Base-by-base conservation (phyloP, 2,888 invertebrate genomes). In the Lasioglossum morio region DNA sequence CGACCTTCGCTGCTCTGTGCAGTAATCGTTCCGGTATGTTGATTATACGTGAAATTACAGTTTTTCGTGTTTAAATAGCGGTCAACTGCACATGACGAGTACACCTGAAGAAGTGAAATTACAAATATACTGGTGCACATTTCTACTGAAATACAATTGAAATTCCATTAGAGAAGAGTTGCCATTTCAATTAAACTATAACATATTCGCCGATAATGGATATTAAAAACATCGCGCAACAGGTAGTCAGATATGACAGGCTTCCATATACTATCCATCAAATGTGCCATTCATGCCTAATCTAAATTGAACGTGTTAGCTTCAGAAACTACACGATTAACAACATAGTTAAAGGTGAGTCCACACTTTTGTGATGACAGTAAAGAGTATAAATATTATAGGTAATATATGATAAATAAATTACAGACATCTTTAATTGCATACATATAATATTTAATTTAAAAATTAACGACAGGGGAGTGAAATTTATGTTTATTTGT, bases 241-340 rank as follows among this genome's bases (percentile, higher is more conserved):
- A 66, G 37, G 72, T 34, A 46, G n/a, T 43, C 19, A 43, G 27
- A 43, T 4, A 46, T 53, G 4, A 53, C 30, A 78, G 43, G 19
- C 40, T n/a, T 73, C 53, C 40, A 48, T 69, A 46, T 66, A 16
- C 8, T 19, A 69, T 37, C 66, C 66, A 69, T 37, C 66, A 69
- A 69, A 69, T 37, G 66, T 69, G 34, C 10, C 34, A 37, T 69
- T 69, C 66, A 34, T 37, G 23, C 43, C 34, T n/a, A 30, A 79
- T 80, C 40, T 77, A 78, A 81, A 84, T 84, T 79, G 81, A 82
- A 63, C 74, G 70, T 81, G 60, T 69, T 72, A 70, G 40, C 70
- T 14, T 70, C 37, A n/a, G 23, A 76, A 40, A n/a, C 76, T 23
- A 8, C 70, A 70, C 40, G 40, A n/a, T 40, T 37, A 70, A 40